Conservation (phyloP, 1,140 invertebrate genomes). For the Leptopilina clavipes region DNA sequence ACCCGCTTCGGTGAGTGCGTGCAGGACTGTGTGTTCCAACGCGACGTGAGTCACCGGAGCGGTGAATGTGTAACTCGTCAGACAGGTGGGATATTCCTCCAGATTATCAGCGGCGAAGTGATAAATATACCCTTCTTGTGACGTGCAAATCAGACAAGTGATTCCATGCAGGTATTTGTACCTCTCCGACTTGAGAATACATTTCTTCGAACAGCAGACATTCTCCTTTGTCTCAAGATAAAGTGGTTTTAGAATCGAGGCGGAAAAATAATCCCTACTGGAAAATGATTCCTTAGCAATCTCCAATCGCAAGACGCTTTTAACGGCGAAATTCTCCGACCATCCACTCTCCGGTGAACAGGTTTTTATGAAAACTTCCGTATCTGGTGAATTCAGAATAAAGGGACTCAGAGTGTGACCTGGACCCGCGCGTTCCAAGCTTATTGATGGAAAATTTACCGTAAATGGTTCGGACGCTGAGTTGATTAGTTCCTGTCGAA, state of each 20-base stretch:
- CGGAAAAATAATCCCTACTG: slow-evolving; percentile 66
- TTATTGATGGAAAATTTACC: slow-evolving; percentile 65
- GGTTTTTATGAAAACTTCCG: slow-evolving; percentile 68
- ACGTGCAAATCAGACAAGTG: slow-evolving; percentile 75
- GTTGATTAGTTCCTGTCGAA: slow-evolving; percentile 58
- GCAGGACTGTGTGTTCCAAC: slow-evolving; percentile 82
- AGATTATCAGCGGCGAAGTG: slow-evolving; percentile 70
- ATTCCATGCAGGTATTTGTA: slow-evolving; percentile 69
- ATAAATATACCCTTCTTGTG: slow-evolving; percentile 78
- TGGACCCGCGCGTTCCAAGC: slow-evolving; percentile 62
- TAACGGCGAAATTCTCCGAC: slow-evolving; percentile 71
- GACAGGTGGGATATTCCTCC: slow-evolving; percentile 59
- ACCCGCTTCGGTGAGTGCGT: slow-evolving; percentile 85
- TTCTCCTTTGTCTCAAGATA: slow-evolving; percentile 65
- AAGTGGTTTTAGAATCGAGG: slow-evolving; percentile 66
- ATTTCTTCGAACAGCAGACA: slow-evolving; percentile 63
- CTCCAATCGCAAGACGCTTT: slow-evolving; percentile 65
- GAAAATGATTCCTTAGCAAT: slow-evolving; percentile 55
- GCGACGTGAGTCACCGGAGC: slow-evolving; percentile 80
- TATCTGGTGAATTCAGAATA: slow-evolving; percentile 64
- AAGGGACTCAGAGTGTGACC: slow-evolving; percentile 65
- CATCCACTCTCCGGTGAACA: slow-evolving; percentile 69
- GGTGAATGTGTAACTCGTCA: slow-evolving; percentile 81
- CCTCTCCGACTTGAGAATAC: slow-evolving; percentile 66
- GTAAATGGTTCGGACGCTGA: slow-evolving; percentile 57